phyloP scores from a whole-genome alignment of 1,140 invertebrate species.

The Cotesia glomerata region DNA sequence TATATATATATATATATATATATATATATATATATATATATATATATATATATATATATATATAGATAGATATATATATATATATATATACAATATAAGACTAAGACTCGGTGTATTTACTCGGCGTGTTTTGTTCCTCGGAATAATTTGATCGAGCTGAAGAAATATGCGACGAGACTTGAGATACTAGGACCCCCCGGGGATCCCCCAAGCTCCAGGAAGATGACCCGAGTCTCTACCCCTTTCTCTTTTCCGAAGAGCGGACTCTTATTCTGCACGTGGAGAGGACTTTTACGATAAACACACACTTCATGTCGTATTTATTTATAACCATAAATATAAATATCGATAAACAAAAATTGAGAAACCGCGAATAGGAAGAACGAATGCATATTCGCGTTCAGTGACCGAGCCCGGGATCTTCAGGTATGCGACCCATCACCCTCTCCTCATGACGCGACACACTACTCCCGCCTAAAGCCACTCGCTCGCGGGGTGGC shows the following conservation, averaged over 20 bases:
- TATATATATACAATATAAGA: no score
- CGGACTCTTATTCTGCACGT: neutral
- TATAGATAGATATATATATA: no score
- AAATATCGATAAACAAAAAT: neutral
- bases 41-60: no score
- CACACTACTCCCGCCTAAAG: conserved; percentile 20
- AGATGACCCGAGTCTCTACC: conserved; percentile 4
- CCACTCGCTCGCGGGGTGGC: conserved; percentile 28
- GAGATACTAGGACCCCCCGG: conserved; percentile 34
- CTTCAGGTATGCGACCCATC: conserved; percentile 36
- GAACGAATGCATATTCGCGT: conserved; percentile 11
- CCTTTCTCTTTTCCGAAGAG: conserved; percentile 22
- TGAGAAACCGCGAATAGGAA: neutral
- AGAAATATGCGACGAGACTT: conserved; percentile 44
- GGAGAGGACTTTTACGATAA: neutral
- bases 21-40: no score
- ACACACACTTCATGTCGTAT: neutral
- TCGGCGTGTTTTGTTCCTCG: conserved; percentile 43
- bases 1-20: no score
- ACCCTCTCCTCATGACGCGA: conserved; percentile 32
- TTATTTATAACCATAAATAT: conserved; percentile 3
- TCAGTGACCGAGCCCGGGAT: conserved; percentile 6
- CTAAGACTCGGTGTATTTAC: conserved; percentile 21
- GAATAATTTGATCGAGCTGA: conserved; percentile 50
- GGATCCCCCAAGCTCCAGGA: conserved; percentile 8